phyloP scores from a whole-genome alignment of 2,888 invertebrate genomes.

The Ctenicera cuprea region DNA sequence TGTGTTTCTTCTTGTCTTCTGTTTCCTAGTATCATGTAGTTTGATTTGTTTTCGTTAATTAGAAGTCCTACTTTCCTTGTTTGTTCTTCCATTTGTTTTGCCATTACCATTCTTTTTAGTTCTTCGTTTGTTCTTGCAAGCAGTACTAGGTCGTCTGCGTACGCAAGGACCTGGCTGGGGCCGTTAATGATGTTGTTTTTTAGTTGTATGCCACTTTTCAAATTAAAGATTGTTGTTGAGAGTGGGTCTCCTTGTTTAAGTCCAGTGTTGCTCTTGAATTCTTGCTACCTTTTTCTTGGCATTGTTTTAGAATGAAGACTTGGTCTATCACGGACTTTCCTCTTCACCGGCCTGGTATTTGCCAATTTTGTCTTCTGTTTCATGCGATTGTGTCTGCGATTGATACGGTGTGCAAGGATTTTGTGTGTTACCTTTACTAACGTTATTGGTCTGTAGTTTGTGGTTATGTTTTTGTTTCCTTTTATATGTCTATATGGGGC shows the following conservation, averaged over 20 bases:
- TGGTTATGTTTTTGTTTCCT: too few relatives aligned
- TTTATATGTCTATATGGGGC: too few relatives aligned
- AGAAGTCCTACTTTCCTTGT: background rate
- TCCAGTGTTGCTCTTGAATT: background rate
- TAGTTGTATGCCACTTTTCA: background rate
- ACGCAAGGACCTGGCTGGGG: background rate
- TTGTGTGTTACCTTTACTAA: too few relatives aligned
- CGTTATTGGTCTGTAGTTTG: too few relatives aligned
- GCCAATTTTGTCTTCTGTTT: too few relatives aligned
- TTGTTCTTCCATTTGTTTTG: background rate
- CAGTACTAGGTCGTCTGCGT: background rate
- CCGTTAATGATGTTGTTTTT: background rate
- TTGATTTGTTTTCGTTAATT: background rate
- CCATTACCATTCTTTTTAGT: background rate
- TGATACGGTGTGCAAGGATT: too few relatives aligned
- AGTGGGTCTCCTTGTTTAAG: background rate
- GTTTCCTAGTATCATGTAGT: constrained; percentile 1
- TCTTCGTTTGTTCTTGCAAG: constrained; percentile 2
- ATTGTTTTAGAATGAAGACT: too few relatives aligned
- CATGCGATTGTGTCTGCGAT: too few relatives aligned
- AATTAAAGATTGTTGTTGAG: background rate
- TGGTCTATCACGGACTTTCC: too few relatives aligned
- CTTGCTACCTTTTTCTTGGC: too few relatives aligned
- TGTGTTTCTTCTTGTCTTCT: background rate
- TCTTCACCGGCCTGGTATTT: too few relatives aligned